Conservation (phyloP, 2,797 vertebrate species). For the Moxostoma hubbsi region DNA sequence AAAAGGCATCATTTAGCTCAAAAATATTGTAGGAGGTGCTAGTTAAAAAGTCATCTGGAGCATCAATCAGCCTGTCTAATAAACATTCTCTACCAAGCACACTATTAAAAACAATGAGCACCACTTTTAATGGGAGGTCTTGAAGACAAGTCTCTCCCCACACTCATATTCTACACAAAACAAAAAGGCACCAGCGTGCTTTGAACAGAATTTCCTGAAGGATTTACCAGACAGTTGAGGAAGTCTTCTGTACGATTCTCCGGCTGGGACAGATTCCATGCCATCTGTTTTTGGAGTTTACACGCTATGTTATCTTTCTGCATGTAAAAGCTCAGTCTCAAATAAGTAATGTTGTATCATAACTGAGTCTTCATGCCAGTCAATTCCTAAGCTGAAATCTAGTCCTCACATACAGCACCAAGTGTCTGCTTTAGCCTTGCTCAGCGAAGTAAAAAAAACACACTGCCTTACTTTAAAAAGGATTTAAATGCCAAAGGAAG, state of each 20-base stretch:
- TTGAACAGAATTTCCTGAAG: constrained; percentile 66
- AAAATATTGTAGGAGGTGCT: constrained; percentile 32
- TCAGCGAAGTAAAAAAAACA: constrained; percentile 43
- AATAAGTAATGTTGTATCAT: constrained; percentile 60
- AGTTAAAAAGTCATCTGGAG: constrained; percentile 48
- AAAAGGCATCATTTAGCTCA: constrained; percentile 44
- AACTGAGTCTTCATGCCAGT: constrained; percentile 64
- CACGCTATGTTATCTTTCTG: constrained; percentile 67
- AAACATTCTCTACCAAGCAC: constrained; percentile 55
- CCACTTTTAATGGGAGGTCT: constrained; percentile 54
- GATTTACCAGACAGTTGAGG: constrained; percentile 67
- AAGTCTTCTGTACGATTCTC: constrained; percentile 67
- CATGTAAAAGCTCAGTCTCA: constrained; percentile 65
- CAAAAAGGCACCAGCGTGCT: constrained; percentile 65
- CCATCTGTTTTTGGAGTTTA: constrained; percentile 69
- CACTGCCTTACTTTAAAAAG: constrained; percentile 58
- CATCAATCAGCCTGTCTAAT: constrained; percentile 46
- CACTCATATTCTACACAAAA: constrained; percentile 66
- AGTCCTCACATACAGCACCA: constrained; percentile 61
- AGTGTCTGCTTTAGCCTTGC: constrained; percentile 54
- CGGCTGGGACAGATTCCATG: constrained; percentile 67
- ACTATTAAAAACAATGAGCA: constrained; percentile 50
- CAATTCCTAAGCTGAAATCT: constrained; percentile 56
- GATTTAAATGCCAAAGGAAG: constrained; percentile 55
- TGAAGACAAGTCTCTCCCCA: constrained; percentile 59